These are phyloP conservation scores for Apis dorsata DNA, from an alignment of 1,140 invertebrate species.

Conservation along the genomic window DNA sequence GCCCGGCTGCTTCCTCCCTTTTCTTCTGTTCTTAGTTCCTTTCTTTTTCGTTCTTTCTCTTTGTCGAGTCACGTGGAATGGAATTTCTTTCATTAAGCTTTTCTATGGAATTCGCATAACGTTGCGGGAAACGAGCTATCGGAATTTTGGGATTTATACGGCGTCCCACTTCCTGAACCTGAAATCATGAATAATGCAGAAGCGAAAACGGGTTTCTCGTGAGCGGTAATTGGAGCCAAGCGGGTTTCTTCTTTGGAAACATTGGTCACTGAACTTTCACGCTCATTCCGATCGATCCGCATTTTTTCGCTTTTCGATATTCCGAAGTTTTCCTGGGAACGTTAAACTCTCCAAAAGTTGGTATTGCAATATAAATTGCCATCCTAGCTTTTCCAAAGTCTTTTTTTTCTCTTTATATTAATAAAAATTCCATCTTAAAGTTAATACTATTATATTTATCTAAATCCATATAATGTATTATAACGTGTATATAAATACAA, in stretches of 20 bases:
- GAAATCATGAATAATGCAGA: conserved; percentile 40
- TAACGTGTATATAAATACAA: too few species aligned
- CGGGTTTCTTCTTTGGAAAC: conserved; percentile 24
- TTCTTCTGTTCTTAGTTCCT: background rate
- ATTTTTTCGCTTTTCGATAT: background rate
- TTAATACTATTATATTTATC: too few species aligned
- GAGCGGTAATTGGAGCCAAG: conserved; percentile 23
- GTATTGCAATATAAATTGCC: too few species aligned
- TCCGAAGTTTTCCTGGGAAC: background rate
- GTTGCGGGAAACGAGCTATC: conserved; percentile 5
- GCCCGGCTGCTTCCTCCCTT: too few species aligned
- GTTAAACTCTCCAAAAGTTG: too few species aligned
- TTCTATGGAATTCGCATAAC: conserved; percentile 10
- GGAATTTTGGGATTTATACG: conserved; percentile 42
- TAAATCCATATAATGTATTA: too few species aligned
- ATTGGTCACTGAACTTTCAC: conserved; percentile 24
- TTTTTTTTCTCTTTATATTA: too few species aligned
- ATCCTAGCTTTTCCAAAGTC: too few species aligned
- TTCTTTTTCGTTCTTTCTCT: background rate
- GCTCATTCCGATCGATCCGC: background rate
- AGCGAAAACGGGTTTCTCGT: conserved; percentile 9
- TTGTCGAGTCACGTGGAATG: too few species aligned
- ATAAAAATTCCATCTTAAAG: too few species aligned
- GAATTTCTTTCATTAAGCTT: background rate
- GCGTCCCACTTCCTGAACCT: conserved; percentile 2